A percentile compares a stretch with the other conserved stretches of the same genome.
These are phyloP conservation scores for Apotomis turbidana DNA, from an alignment of 2,888 invertebrate genomes.

Conservation along the genomic window DNA sequence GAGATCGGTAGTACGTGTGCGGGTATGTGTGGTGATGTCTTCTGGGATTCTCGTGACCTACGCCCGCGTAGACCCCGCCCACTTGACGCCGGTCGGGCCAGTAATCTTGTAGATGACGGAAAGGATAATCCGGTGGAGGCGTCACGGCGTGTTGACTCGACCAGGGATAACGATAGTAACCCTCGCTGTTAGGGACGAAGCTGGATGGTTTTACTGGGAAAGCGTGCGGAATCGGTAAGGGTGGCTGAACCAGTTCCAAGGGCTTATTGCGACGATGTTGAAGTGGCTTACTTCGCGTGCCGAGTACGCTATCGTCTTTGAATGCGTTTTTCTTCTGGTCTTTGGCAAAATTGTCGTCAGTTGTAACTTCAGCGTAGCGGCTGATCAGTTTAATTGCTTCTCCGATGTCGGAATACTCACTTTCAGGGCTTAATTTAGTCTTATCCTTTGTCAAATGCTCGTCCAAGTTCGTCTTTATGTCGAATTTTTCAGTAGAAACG, in stretches of 20 bases:
- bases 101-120: constrained; percentile 76
- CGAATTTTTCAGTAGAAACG: constrained; percentile 33
- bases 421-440: constrained; percentile 76
- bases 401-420: constrained; percentile 77
- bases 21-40: constrained; percentile 78
- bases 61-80: constrained; percentile 71
- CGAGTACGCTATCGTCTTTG: constrained; percentile 71
- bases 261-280: constrained; percentile 75
- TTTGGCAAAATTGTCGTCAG: constrained; percentile 77
- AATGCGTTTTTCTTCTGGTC: constrained; percentile 64
- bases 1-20: constrained; percentile 67
- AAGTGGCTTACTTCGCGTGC: constrained; percentile 72
- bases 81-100: constrained; percentile 72
- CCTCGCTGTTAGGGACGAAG: constrained; percentile 58
- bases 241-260: constrained; percentile 54
- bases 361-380: constrained; percentile 78
- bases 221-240: constrained; percentile 45
- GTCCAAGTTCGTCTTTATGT: constrained; percentile 46
- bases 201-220: constrained; percentile 45
- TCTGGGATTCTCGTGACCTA: constrained; percentile 70
- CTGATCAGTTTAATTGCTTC: constrained; percentile 80
- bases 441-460: constrained; percentile 60
- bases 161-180: constrained; percentile 75
- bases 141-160: constrained; percentile 68
- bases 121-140: constrained; percentile 75